Base-by-base conservation (phyloP, 2,888 invertebrate species). In the Aphelenchoides bicaudatus region DNA sequence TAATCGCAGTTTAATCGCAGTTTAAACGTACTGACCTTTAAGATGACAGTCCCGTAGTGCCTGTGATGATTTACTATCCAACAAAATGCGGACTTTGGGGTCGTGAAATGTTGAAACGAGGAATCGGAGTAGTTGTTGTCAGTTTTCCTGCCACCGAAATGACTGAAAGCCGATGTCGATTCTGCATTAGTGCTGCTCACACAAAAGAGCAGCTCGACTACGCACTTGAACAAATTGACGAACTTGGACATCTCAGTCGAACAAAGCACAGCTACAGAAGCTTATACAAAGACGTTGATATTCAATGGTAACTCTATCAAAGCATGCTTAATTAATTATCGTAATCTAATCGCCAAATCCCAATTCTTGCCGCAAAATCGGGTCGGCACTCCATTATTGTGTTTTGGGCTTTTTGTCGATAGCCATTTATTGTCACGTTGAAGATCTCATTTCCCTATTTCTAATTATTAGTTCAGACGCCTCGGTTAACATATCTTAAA, bases 61-160 rank as follows among this genome's bases (percentile, higher is more conserved):
- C 98, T 16, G 86, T 98, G 84, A 83, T 98, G 78, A 88, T 92
- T 67, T 98, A 91, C 83, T 85, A 90, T 73, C 93, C 91, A 81
- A 90, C 91, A 60, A 94, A 93, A 85, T 90, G 93, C 82, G 88
- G 88, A 87, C 87, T 87, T 67, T 89, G 91, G 70, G 89, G 92
- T 65, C 86, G 94, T 78, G 87, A 87, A 59, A 85, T 94, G 74
- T 86, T 88, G 56, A 85, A 85, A 73, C 85, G 87, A 65, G 87
- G 89, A 67, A 66, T 76, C 43, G 96, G 93, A 56, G 87, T 88
- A 21, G 96, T 98, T 6, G 93, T 94, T 59, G 96, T 96, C 55
- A 94, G 94, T 66, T 98, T 93, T 82, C 98, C 98, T 55, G 96
- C 96, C 59, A 96, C 96, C 50, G 90, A 92, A 52, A 86, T 98